Conservation (phyloP, 2,797 vertebrate species). For the Margarornis squamiger region DNA sequence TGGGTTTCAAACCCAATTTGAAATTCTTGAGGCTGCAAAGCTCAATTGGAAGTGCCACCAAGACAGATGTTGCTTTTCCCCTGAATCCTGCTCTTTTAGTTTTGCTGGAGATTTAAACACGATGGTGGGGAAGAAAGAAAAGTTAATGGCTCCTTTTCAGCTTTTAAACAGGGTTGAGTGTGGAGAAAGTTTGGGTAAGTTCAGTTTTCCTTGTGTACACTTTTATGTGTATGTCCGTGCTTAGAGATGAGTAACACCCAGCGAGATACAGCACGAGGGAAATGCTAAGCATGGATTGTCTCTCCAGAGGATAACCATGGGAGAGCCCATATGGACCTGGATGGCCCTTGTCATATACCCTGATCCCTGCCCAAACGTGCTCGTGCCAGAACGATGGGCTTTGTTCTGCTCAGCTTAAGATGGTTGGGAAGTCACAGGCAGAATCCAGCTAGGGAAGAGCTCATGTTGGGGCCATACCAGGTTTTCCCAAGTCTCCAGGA, state of each 20-base stretch:
- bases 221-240: neutral
- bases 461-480: rapidly evolving
- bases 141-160: neutral
- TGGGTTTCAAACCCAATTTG: neutral
- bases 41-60: neutral
- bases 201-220: neutral
- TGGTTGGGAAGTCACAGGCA: neutral
- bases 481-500: neutral
- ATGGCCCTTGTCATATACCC: rapidly evolving
- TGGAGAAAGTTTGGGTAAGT: neutral
- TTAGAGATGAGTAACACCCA: neutral
- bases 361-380: neutral
- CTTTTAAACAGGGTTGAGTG: neutral
- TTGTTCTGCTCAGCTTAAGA: neutral
- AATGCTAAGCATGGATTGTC: neutral
- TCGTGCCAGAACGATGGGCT: neutral
- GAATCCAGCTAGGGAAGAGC: neutral
- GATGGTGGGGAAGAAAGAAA: neutral
- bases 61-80: neutral
- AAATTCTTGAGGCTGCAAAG: neutral
- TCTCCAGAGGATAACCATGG: neutral
- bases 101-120: neutral
- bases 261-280: neutral
- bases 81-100: neutral
- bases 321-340: neutral